Conservation (phyloP, 2,113 vertebrate genomes). For the Lampris incognitus region DNA sequence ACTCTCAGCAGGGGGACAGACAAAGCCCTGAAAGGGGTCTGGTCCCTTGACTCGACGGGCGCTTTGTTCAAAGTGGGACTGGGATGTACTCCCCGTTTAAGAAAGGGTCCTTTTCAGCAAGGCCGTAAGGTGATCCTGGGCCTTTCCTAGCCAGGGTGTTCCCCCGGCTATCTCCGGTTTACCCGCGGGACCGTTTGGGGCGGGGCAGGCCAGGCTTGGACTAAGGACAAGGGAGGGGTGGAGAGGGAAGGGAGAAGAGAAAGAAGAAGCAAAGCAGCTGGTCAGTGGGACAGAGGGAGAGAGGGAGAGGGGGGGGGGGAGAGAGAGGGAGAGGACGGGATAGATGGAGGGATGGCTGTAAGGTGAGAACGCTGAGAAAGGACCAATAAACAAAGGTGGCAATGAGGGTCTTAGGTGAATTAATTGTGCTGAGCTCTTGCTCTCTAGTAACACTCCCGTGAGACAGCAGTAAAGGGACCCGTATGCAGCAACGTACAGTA, state of each 20-base stretch:
- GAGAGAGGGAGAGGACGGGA: conserved; percentile 9
- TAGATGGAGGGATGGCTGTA: conserved; percentile 68
- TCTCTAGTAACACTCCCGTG: conserved; percentile 44
- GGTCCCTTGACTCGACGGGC: conserved; percentile 65
- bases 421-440: conserved; percentile 68
- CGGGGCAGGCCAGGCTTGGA: conserved; percentile 16
- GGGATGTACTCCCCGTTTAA: conserved; percentile 57
- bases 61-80: conserved; percentile 67
- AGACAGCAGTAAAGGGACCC: conserved; percentile 38
- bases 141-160: conserved; percentile 76
- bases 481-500: conserved; percentile 31
- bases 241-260: conserved; percentile 11
- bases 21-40: conserved; percentile 69
- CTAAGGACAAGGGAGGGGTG: conserved; percentile 35
- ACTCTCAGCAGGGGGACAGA: conserved; percentile 36
- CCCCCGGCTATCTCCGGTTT: conserved; percentile 77
- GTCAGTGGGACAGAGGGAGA: conserved; percentile 51
- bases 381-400: conserved; percentile 79
- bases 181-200: conserved; percentile 73
- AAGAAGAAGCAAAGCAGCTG: conserved; percentile 58
- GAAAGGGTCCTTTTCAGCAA: conserved; percentile 78
- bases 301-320: conserved; percentile 1
- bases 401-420: conserved; percentile 74
- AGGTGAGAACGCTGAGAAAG: conserved; percentile 82
- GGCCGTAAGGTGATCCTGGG: conserved; percentile 80